These are phyloP conservation scores for Bolborhynchus lineola DNA, from an alignment of 2,113 vertebrate genomes.

Conservation along the genomic window DNA sequence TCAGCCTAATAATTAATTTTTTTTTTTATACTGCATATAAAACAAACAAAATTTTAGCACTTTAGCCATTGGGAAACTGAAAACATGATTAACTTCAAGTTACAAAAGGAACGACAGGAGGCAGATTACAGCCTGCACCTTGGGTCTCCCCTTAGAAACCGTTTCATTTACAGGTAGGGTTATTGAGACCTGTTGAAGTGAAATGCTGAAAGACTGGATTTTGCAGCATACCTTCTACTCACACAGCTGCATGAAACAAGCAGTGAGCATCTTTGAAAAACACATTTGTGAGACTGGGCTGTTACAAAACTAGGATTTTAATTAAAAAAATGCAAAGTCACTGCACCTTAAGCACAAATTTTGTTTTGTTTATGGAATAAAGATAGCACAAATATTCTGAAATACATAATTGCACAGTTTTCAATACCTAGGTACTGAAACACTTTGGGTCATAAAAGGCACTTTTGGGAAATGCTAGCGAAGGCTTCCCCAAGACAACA, in stretches of 20 bases:
- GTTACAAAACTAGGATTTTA: background rate
- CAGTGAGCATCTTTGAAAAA: background rate
- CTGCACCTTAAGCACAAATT: background rate
- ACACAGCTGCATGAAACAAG: background rate
- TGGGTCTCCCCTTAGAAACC: background rate
- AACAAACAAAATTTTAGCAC: background rate
- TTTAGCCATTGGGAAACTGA: background rate
- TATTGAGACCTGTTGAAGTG: background rate
- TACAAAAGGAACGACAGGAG: background rate
- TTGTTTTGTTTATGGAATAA: background rate
- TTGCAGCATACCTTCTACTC: background rate
- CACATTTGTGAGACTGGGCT: background rate
- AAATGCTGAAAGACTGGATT: background rate
- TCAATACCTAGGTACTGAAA: background rate
- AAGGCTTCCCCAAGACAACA: background rate
- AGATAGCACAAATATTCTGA: background rate
- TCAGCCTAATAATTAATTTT: background rate
- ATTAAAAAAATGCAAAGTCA: background rate
- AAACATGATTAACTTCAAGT: background rate
- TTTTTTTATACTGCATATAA: background rate
- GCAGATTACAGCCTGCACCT: background rate
- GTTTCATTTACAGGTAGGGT: background rate
- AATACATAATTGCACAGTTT: rapidly evolving
- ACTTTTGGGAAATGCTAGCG: background rate
- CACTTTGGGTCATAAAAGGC: background rate